Conservation (phyloP, 2,797 vertebrate genomes). For the Thaleichthys pacificus region DNA sequence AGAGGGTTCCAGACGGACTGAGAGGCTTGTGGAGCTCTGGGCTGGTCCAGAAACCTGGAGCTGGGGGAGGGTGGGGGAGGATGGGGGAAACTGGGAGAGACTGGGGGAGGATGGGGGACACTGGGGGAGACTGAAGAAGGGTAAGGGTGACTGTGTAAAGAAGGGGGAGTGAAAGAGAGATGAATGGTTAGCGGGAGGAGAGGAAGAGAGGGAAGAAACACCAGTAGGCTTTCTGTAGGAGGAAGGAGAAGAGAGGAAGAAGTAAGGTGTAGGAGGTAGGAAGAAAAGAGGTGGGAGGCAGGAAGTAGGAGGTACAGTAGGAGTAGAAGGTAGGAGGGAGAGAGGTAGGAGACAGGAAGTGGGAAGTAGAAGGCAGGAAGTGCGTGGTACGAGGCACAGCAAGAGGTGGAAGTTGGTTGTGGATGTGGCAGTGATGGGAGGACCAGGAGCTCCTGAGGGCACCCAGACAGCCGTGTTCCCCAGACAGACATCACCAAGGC, state of each 20-base stretch:
- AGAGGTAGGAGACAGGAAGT: neutral
- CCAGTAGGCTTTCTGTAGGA: no score
- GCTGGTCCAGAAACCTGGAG: neutral
- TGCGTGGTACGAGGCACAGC: slow-evolving; percentile 21
- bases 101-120: neutral
- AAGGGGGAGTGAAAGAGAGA: neutral
- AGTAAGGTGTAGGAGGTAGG: neutral
- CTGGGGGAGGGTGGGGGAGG: neutral
- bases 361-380: slow-evolving; percentile 3
- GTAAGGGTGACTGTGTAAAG: no score
- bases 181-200: neutral
- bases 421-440: slow-evolving; percentile 1
- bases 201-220: neutral
- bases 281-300: neutral
- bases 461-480: slow-evolving; percentile 23
- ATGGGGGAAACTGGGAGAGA: neutral
- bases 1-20: slow-evolving; percentile 48
- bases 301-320: neutral
- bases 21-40: neutral
- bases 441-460: slow-evolving; percentile 27
- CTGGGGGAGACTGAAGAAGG: neutral
- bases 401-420: neutral
- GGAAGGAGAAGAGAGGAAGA: neutral
- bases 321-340: neutral
- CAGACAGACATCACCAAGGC: slow-evolving; percentile 39